Base-by-base conservation (phyloP, 2,797 vertebrate genomes). In the Tadarida brasiliensis region DNA sequence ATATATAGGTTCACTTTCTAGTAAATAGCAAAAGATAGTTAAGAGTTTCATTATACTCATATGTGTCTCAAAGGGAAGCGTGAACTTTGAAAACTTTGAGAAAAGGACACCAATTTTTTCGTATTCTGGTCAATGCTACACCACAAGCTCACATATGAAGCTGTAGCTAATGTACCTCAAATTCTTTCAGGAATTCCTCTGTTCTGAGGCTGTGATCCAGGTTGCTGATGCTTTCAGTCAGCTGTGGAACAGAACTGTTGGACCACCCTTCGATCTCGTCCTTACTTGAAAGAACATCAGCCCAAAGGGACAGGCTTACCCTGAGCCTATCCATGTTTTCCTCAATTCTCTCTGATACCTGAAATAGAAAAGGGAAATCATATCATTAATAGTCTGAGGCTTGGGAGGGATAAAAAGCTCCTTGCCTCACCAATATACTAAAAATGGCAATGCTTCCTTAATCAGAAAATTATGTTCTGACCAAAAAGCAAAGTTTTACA, bases 311-410 rank as follows among this genome's bases (percentile, higher is more conserved):
- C 22, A 99, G 15, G 28, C 99, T 99, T 57, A 98, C 88, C 17
- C 98, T 98, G 63, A 99, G 98, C 63, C 97, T 98, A 77, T 99
- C 99, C 0, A 99, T 98, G 97, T 99, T 99, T 49, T 99, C 99
- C 86, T 99, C 99, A 78, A 99, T 98, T 97, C 98, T 99, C 97
- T 99, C 99, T 26, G 99, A 99, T 1, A 99, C 97, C 99, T 99
- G 97, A 95, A 73, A 91, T 33, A 96, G 97, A 96, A 81, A 67
- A 61, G 1, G 87, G 17, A 87, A 63, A 17, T 20, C 24, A 2
- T 1, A 1, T 26, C 71, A 24, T 70, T 68, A 61, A 56, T 30
- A 89, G 65, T 87, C 22, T 26, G 88, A 73, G 16, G 1, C 10
- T 57, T 8, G n/a, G n/a, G n/a, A n/a, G n/a, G n/a, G n/a, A n/a